A percentile compares a stretch with the other conserved stretches of the same genome.
Conservation (phyloP, 1,140 invertebrate genomes). For the Diachasma alloeum region DNA sequence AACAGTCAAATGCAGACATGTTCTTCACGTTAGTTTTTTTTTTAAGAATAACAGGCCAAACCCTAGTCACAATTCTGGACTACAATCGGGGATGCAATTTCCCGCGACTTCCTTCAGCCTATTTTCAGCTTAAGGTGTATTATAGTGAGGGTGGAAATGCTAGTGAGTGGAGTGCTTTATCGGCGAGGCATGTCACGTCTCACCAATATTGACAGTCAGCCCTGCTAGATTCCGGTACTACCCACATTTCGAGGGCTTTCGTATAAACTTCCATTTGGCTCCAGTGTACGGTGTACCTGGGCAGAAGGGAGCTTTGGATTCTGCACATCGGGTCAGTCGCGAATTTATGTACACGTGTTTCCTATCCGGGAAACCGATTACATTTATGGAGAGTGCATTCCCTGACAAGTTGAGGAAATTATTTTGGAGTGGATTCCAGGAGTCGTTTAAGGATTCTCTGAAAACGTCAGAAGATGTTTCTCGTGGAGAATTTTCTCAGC, state of each 20-base stretch:
- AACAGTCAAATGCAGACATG: no score
- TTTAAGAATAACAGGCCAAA: background rate
- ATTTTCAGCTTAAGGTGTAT: slow-evolving; percentile 5
- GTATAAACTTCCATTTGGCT: background rate
- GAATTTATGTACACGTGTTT: slow-evolving; percentile 31
- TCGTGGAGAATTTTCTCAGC: no score
- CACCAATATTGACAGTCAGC: slow-evolving; percentile 26
- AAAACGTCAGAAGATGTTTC: no score
- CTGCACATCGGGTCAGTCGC: slow-evolving; percentile 15
- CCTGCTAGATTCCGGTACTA: background rate
- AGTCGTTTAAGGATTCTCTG: no score
- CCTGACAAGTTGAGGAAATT: background rate
- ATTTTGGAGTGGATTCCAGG: background rate
- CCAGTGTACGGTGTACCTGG: background rate
- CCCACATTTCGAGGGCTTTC: background rate
- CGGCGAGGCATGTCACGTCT: slow-evolving; percentile 24
- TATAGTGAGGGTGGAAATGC: background rate
- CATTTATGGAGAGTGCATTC: background rate
- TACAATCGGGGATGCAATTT: no score
- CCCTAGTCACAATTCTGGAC: no score
- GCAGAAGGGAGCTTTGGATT: background rate
- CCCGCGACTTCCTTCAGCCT: background rate
- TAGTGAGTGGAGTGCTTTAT: background rate
- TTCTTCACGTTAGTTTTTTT: background rate
- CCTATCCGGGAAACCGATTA: slow-evolving; percentile 30